Conservation (phyloP, 2,797 vertebrate genomes). For the Octomys mimax region DNA sequence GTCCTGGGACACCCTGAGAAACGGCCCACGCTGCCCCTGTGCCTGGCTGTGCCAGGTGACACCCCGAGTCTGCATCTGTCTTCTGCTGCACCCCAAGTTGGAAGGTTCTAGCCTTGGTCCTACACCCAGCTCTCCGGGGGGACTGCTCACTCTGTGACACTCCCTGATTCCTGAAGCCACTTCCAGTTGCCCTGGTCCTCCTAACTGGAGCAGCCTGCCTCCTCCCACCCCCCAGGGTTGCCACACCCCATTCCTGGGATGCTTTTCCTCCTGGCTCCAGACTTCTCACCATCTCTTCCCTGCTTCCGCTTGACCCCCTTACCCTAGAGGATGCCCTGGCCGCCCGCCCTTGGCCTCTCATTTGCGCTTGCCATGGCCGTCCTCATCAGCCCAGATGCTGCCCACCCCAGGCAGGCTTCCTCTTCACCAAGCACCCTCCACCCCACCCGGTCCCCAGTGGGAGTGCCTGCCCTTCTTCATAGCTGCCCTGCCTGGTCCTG, state of each 20-base stretch:
- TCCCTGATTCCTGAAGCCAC: neutral
- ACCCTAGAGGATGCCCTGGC: neutral
- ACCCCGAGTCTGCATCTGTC: neutral
- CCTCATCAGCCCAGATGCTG: neutral
- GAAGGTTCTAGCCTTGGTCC: neutral
- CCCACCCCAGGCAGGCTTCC: neutral
- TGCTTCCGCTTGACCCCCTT: neutral
- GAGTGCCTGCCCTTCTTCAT: neutral
- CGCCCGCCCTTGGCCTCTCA: neutral
- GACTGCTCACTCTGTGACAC: neutral
- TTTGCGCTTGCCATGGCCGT: neutral
- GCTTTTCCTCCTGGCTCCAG: constrained; percentile 14
- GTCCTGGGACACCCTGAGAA: neutral
- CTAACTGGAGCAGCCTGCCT: neutral
- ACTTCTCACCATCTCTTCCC: neutral
- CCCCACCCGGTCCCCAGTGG: neutral
- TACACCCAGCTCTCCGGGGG: too few relatives aligned
- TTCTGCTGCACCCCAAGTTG: neutral
- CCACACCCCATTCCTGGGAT: constrained; percentile 55
- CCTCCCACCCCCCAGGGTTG: neutral
- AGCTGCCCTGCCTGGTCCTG: neutral
- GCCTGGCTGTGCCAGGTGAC: neutral
- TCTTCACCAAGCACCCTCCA: neutral
- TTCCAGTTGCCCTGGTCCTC: neutral
- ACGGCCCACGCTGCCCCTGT: too few relatives aligned